Conservation (phyloP, 2,888 invertebrate genomes). For the Ernsta delagoae region DNA sequence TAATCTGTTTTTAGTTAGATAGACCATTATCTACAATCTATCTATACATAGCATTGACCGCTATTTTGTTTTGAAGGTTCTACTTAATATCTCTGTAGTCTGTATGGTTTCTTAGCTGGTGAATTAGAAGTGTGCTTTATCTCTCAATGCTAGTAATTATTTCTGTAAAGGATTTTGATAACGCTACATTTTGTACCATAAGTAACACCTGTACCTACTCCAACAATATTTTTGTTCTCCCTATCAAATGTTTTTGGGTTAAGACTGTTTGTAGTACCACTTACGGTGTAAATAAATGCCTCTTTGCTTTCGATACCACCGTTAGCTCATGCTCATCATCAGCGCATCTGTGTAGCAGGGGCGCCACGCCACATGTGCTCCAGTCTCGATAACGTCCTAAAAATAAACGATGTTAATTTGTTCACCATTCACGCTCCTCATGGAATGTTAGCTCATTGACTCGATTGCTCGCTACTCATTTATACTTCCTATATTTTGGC, state of each 20-base stretch:
- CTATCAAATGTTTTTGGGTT: too few relatives aligned
- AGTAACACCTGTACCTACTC: too few relatives aligned
- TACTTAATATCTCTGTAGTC: background rate
- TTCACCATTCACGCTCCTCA: constrained; percentile 61
- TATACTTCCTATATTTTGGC: constrained; percentile 67
- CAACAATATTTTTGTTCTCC: too few relatives aligned
- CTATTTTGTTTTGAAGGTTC: constrained; percentile 1
- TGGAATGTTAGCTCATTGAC: constrained; percentile 65
- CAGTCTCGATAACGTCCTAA: constrained; percentile 65
- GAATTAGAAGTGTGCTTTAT: too few relatives aligned
- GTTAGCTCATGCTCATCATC: constrained; percentile 43
- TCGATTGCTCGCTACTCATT: constrained; percentile 44
- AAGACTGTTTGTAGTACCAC: too few relatives aligned
- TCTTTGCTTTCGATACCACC: constrained; percentile 48
- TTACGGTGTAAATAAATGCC: constrained; percentile 17
- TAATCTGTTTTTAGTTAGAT: constrained; percentile 11
- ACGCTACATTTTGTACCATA: too few relatives aligned
- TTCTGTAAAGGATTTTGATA: too few relatives aligned
- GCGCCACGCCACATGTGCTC: constrained; percentile 55
- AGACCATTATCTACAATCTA: constrained; percentile 10
- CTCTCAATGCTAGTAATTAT: too few relatives aligned
- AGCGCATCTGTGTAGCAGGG: constrained; percentile 61
- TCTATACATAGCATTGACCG: constrained; percentile 1
- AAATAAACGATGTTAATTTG: constrained; percentile 71
- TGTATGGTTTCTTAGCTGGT: too few relatives aligned